Base-by-base conservation (phyloP, 2,888 invertebrate genomes). In the Eilema griseolum region DNA sequence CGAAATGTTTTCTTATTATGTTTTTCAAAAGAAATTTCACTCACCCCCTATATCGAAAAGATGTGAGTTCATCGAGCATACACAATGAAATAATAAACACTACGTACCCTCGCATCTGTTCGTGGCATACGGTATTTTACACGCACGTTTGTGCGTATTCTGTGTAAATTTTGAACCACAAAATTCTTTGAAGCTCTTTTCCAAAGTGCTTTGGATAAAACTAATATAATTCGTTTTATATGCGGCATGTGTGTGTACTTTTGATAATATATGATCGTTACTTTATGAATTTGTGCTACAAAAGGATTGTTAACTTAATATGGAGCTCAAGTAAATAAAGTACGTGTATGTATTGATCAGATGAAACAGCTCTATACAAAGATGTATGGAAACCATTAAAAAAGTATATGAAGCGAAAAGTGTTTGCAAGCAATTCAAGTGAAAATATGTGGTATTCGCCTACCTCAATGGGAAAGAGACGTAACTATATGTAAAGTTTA, bases 71-170 rank as follows among this genome's bases (percentile, higher is more conserved):
- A 85, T 86, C 83, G 82, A 75, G 80, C 81, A 81, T 78, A 75
- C 81, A 86, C 88, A 88, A 87, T 86, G 84, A 85, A 86, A 88
- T 88, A 88, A 88, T 86, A 88, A 88, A 88, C 86, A 86, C 84
- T 83, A 81, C 83, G 75, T 78, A 82, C 80, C 79, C 78, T 33
- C 74, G 78, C 83, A 75, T 81, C 85, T 83, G 79, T 69, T 81
- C 69, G 72, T 82, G 82, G 76, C 79, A 74, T 78, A 79, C 79
- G 79, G 81, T 83, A 84, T 82, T 83, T 81, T 84, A 82, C 81
- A 57, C 33, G 37, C 78, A 72, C 81, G 74, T 74, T 78, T 76
- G 80, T 81, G 77, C 77, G 56, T 65, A 80, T 79, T 81, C 81
- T 83, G 81, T 80, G 73, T 63, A 71, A 72, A 74, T 70, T 73